phyloP scores from a whole-genome alignment of 1,140 invertebrate genomes.

The Acyrthosiphon pisum region DNA sequence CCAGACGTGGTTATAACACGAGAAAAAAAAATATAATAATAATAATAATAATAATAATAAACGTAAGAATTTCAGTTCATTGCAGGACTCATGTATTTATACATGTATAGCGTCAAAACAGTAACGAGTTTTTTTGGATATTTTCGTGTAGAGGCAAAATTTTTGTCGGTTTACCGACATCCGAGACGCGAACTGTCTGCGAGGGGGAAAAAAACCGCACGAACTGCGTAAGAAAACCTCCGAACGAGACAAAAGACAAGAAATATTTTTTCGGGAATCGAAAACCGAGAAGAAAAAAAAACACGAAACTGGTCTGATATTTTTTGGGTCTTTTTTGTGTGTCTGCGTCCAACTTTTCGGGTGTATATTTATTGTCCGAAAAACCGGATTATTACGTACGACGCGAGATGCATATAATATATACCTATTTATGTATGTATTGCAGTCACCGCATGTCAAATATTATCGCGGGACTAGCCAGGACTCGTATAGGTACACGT shows the following conservation, averaged over 20 bases:
- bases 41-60: slow-evolving; percentile 23
- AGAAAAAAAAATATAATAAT: neutral
- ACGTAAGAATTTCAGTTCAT: slow-evolving; percentile 23
- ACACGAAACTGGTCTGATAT: slow-evolving; percentile 32
- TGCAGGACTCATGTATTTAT: neutral
- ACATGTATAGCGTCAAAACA: slow-evolving; percentile 42
- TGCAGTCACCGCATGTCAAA: slow-evolving; percentile 6
- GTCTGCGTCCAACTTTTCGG: slow-evolving; percentile 37
- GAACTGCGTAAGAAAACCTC: slow-evolving; percentile 29
- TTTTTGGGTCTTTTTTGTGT: slow-evolving; percentile 28
- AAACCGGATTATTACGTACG: slow-evolving; percentile 45
- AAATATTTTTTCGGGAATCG: slow-evolving; percentile 21
- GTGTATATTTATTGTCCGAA: slow-evolving; percentile 54
- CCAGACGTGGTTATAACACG: slow-evolving; percentile 2
- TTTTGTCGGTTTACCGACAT: slow-evolving; percentile 45
- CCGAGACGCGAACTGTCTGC: slow-evolving; percentile 25
- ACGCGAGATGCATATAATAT: neutral
- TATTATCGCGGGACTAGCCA: neutral
- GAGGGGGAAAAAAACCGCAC: slow-evolving; percentile 20
- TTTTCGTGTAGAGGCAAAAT: slow-evolving; percentile 41
- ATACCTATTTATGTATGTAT: slow-evolving; percentile 7
- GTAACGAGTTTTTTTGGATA: slow-evolving; percentile 41
- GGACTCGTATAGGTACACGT: neutral
- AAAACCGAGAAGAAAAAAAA: neutral
- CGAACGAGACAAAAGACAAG: slow-evolving; percentile 40